Conservation (phyloP, 2,888 invertebrate species). For the Fragum fragum region DNA sequence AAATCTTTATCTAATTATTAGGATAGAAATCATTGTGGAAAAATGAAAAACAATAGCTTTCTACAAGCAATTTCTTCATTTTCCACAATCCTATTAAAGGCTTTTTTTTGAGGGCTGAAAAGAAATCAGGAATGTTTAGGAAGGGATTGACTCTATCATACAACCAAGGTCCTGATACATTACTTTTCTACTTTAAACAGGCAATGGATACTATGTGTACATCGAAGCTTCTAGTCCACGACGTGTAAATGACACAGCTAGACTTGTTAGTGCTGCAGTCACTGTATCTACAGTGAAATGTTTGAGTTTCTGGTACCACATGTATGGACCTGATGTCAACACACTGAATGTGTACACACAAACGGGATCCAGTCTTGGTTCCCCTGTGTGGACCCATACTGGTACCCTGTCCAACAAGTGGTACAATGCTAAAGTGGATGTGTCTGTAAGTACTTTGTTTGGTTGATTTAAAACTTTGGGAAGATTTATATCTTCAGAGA, state of each 20-base stretch:
- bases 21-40: too few relatives aligned
- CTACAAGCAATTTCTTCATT: too few relatives aligned
- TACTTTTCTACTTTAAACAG: slow-evolving; percentile 14
- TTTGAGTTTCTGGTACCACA: slow-evolving; percentile 84
- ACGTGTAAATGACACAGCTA: slow-evolving; percentile 70
- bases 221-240: slow-evolving; percentile 79
- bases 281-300: slow-evolving; percentile 68
- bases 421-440: slow-evolving; percentile 75
- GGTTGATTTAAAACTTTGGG: neutral
- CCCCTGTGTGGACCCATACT: slow-evolving; percentile 75
- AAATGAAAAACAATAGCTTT: too few relatives aligned
- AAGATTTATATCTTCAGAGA: too few relatives aligned
- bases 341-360: slow-evolving; percentile 78
- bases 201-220: slow-evolving; percentile 76
- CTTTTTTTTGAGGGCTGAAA: too few relatives aligned
- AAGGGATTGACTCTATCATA: too few relatives aligned
- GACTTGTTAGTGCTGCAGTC: slow-evolving; percentile 67
- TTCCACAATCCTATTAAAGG: too few relatives aligned
- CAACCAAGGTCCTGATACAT: neutral
- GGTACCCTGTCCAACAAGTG: slow-evolving; percentile 79
- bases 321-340: slow-evolving; percentile 81
- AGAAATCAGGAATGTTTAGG: too few relatives aligned
- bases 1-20: too few relatives aligned
- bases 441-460: slow-evolving; percentile 32
- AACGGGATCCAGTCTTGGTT: slow-evolving; percentile 60